Evolutionary conservation across 1,140 invertebrate species (phyloP).

Genomic region (Drosophila pruinosa): DNA sequence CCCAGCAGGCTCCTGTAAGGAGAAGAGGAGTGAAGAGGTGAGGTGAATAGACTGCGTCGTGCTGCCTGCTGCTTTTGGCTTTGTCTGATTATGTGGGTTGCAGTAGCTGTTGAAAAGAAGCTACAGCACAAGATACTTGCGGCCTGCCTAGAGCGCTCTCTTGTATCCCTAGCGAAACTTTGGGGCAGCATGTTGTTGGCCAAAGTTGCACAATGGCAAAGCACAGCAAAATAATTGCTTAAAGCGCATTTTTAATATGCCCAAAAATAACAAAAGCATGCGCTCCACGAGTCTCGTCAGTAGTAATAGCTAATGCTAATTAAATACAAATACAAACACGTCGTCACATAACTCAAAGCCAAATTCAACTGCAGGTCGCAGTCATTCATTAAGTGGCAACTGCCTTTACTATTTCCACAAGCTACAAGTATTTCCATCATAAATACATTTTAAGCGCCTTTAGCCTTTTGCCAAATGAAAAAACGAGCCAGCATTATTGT

Average conservation of each 20-base stretch:
- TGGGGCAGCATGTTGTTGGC: constrained; percentile 24
- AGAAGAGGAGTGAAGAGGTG: constrained; percentile 16
- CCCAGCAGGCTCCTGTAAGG: no score
- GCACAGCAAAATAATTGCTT: constrained; percentile 68
- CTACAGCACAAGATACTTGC: constrained; percentile 73
- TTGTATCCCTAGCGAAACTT: constrained; percentile 46
- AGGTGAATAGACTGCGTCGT: constrained; percentile 34
- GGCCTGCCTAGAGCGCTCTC: constrained; percentile 33
- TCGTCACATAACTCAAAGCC: constrained; percentile 67
- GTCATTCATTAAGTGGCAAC: background rate
- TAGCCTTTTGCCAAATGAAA: no score
- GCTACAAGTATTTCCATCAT: constrained; percentile 41
- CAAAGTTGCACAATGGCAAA: constrained; percentile 62
- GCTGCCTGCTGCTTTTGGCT: constrained; percentile 65
- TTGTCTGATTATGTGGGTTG: constrained; percentile 74
- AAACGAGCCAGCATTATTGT: constrained; percentile 53
- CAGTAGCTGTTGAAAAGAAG: constrained; percentile 16
- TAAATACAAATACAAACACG: constrained; percentile 80
- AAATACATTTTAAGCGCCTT: constrained; percentile 56
- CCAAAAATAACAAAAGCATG: constrained; percentile 57
- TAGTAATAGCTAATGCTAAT: constrained; percentile 62
- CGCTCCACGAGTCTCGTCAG: background rate
- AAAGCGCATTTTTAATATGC: constrained; percentile 76
- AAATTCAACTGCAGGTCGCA: background rate
- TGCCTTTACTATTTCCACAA: no score